Evolutionary conservation across 2,888 invertebrate genomes (phyloP).

Genomic region (Hemaris fuciformis): DNA sequence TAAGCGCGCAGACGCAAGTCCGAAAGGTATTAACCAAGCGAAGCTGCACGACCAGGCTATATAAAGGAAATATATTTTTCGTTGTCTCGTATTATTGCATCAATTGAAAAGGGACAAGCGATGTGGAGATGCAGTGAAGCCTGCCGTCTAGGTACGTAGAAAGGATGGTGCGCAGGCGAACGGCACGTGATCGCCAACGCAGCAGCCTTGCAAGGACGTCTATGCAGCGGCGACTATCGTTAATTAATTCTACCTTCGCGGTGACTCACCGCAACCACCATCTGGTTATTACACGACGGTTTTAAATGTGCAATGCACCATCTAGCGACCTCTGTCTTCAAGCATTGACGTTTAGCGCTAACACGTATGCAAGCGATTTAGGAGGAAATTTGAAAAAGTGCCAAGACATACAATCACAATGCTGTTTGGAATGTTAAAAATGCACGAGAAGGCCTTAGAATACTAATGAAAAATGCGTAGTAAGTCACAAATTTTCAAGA

Average conservation of each 20-base stretch:
- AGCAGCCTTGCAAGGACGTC: conserved; percentile 80
- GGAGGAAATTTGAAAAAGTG: conserved; percentile 26
- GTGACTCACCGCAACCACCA: conserved; percentile 56
- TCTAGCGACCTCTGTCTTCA: conserved; percentile 29
- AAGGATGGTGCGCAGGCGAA: conserved; percentile 29
- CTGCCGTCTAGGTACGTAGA: conserved; percentile 10
- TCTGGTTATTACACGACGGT: conserved; percentile 18
- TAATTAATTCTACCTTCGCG: conserved; percentile 75
- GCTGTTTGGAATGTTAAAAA: background rate
- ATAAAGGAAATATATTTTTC: background rate
- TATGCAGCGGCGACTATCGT: conserved; percentile 62
- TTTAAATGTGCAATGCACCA: background rate
- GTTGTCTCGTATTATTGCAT: conserved; percentile 7
- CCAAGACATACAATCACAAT: conserved; percentile 18
- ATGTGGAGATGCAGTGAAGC: background rate
- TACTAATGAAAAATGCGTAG: background rate
- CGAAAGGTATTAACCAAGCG: conserved; percentile 7
- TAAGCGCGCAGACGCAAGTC: background rate
- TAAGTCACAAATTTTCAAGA: background rate
- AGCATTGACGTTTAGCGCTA: conserved; percentile 21
- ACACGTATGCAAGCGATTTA: conserved; percentile 21
- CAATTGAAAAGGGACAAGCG: conserved; percentile 5
- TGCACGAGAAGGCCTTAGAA: background rate
- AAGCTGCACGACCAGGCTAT: background rate
- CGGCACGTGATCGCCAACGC: conserved; percentile 58